Conservation (phyloP, 2,888 invertebrate species). For the Drosophila rubida region DNA sequence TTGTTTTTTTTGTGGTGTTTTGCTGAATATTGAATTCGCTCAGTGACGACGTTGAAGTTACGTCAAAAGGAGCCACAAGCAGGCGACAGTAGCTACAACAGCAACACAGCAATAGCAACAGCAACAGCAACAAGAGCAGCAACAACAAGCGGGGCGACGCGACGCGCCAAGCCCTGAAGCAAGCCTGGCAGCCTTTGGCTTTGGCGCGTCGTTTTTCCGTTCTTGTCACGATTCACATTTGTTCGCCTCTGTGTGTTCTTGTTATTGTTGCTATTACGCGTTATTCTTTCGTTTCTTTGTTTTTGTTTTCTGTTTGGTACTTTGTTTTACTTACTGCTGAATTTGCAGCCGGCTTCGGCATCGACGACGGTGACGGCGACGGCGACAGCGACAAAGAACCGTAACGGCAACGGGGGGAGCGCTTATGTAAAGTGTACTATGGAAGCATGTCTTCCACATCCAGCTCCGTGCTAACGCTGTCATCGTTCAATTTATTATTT, state of each 20-base stretch:
- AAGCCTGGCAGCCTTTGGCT: constrained; percentile 43
- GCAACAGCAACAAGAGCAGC: constrained; percentile 18
- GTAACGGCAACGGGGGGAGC: constrained; percentile 3
- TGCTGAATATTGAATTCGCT: constrained; percentile 15
- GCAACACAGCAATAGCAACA: constrained; percentile 22
- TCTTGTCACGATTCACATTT: constrained; percentile 17
- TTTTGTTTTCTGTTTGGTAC: background rate
- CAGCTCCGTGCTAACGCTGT: constrained; percentile 84
- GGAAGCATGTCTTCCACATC: constrained; percentile 85
- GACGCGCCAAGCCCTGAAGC: constrained; percentile 37
- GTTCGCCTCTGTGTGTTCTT: constrained; percentile 26
- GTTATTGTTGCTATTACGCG: constrained; percentile 24
- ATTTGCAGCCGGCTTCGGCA: constrained; percentile 50
- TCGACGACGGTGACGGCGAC: background rate
- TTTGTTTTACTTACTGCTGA: constrained; percentile 29
- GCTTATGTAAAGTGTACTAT: constrained; percentile 82
- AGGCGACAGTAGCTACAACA: constrained; percentile 27
- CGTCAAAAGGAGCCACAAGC: constrained; percentile 65
- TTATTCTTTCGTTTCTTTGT: constrained; percentile 13
- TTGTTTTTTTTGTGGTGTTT: constrained; percentile 12
- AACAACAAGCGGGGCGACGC: constrained; percentile 10
- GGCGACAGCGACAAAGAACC: too few species aligned
- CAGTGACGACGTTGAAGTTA: constrained; percentile 57
- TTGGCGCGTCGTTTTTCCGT: constrained; percentile 56
- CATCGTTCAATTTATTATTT: constrained; percentile 85